A percentile compares a stretch with the other conserved stretches of the same genome.
phyloP scores from a whole-genome alignment of 2,113 vertebrate species.

The Barbus barbus region DNA sequence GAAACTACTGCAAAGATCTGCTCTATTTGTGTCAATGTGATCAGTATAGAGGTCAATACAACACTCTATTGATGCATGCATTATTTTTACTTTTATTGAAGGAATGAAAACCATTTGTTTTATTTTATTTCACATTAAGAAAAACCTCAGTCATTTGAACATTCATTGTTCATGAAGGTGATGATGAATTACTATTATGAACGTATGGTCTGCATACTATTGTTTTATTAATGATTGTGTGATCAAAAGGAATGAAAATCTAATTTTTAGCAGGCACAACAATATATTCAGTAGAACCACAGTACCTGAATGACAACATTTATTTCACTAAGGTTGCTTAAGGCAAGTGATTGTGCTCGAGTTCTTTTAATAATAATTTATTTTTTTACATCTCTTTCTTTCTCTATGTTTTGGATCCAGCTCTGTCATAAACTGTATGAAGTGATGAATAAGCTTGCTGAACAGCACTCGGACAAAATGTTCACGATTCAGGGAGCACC shows the following conservation, averaged over 20 bases:
- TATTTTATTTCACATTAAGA: neutral
- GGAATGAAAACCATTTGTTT: neutral
- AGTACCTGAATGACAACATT: neutral
- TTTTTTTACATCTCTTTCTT: neutral
- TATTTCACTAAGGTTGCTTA: neutral
- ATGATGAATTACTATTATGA: neutral
- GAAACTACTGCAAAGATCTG: conserved; percentile 10
- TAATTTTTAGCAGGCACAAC: neutral
- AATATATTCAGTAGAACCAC: neutral
- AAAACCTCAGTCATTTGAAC: neutral
- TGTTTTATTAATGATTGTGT: neutral
- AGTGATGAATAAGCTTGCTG: conserved; percentile 92
- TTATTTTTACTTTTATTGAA: neutral
- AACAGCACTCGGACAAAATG: conserved; percentile 97
- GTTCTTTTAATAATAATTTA: neutral
- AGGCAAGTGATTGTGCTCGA: neutral
- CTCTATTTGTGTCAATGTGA: neutral
- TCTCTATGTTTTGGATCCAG: conserved; percentile 64
- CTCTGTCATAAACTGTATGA: conserved; percentile 94
- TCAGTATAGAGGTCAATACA: neutral
- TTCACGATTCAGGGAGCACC: conserved; percentile 98
- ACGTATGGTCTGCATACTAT: neutral
- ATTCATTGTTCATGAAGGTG: neutral
- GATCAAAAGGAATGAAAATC: neutral
- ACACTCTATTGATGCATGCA: neutral